phyloP scores from a whole-genome alignment of 2,797 vertebrate genomes.

The Monodelphis domestica region DNA sequence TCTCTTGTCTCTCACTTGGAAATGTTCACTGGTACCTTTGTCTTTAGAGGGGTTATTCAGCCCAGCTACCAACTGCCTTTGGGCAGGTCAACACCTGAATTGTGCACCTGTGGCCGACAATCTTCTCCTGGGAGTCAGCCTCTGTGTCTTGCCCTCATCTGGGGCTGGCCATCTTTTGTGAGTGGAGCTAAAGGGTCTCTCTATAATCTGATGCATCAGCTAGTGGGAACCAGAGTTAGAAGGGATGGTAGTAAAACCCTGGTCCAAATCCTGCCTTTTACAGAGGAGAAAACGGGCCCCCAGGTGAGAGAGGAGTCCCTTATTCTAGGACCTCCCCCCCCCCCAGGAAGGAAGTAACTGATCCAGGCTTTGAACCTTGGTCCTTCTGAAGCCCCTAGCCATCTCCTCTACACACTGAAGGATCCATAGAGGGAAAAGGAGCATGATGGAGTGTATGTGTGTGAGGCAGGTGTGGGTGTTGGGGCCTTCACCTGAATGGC shows the following conservation, averaged over 20 bases:
- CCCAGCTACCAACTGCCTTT: not conserved
- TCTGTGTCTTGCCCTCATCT: not conserved
- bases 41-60: not conserved
- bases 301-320: not conserved
- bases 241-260: not conserved
- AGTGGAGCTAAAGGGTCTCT: not conserved
- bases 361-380: not conserved
- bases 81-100: not conserved
- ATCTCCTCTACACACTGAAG: not conserved
- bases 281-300: not conserved
- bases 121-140: not conserved
- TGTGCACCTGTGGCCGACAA: not conserved
- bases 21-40: not conserved
- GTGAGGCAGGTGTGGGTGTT: too few relatives aligned
- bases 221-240: not conserved
- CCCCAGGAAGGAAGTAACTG: not conserved
- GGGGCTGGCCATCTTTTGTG: not conserved
- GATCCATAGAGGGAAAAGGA: not conserved
- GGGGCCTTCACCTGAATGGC: not conserved
- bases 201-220: not conserved
- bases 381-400: not conserved
- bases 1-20: not conserved
- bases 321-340: not conserved
- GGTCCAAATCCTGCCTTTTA: not conserved
- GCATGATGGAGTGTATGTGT: not conserved